Base-by-base conservation (phyloP, 2,888 invertebrate species). In the Drosophila anomelani region DNA sequence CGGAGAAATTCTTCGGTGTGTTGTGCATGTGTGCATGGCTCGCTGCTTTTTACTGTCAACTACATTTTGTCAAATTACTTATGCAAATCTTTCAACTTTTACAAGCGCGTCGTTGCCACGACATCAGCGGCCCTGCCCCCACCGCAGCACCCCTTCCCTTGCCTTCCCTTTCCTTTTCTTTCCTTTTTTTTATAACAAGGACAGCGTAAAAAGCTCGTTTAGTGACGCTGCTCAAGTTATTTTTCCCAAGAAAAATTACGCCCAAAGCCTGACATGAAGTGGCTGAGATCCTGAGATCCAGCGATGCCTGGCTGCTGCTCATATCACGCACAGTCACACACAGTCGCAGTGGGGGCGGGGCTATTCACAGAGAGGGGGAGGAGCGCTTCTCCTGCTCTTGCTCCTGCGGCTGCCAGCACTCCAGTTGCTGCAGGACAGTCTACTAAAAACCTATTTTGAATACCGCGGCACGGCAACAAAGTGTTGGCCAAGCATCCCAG, bases 41-140 rank as follows among this genome's bases (percentile, higher is more conserved):
- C 71, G 70, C 69, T 70, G 76, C 87, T 80, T 86, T 87, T 82
- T 87, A 77, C 89, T 86, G 86, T 86, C 86, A 86, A 87, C 89
- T 89, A 89, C 89, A 88, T 89, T 87, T 85, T 87, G 89, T 87
- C 87, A 88, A 89, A 90, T 88, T 90, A 87, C 83, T 89, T 90
- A 89, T 89, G 89, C 90, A 89, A 90, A 89, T 89, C 85, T 87
- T 85, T 89, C 81, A 84, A 83, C 82, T 86, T 83, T 84, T 80
- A 88, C 85, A 84, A 79, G 78, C 86, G 84, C 80, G 75, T 80
- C 75, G 80, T 81, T 86, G 85, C 79, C 81, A 87, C 72, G 76
- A 66, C 77, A 77, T 73, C 77, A 69, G 68, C 60, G 39, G 49
- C 55, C 46, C 53, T 10, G 43, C 53, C 44, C 36, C 34, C 17